Evolutionary conservation across 2,797 vertebrate genomes (phyloP).

Genomic region (Podarcis lilfordi): DNA sequence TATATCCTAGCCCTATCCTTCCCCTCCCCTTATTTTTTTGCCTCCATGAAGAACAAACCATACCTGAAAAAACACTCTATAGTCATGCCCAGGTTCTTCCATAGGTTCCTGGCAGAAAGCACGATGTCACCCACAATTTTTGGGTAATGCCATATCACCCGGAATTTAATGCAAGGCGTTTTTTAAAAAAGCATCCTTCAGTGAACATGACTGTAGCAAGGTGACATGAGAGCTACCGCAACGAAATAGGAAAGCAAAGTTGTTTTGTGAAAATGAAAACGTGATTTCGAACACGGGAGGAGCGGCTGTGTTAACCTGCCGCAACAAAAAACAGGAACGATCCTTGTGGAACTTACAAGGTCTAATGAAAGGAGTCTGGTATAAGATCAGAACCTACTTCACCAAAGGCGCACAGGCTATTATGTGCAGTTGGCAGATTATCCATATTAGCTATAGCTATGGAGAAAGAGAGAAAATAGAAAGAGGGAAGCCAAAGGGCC

Average conservation of each 20-base stretch:
- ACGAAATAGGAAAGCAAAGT: not conserved
- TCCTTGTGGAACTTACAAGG: not conserved
- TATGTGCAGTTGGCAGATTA: not conserved
- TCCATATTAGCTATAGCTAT: too few relatives aligned
- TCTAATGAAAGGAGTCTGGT: not conserved
- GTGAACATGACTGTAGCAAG: not conserved
- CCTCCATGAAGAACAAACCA: not conserved
- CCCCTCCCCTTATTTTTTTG: not conserved
- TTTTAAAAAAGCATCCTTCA: not conserved
- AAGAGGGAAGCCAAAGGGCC: not conserved
- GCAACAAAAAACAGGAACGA: not conserved
- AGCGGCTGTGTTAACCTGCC: not conserved
- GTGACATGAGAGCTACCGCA: not conserved
- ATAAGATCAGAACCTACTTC: not conserved
- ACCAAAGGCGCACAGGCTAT: not conserved
- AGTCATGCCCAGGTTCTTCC: not conserved
- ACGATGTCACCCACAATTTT: not conserved
- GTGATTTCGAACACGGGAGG: not conserved
- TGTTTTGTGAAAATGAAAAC: not conserved
- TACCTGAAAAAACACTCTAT: not conserved
- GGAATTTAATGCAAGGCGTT: not conserved
- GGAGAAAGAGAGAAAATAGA: too few relatives aligned
- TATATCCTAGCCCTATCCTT: not conserved
- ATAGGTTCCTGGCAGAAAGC: not conserved
- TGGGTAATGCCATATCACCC: not conserved